Evolutionary conservation across 2,888 invertebrate genomes (phyloP).

Genomic region (Schizotus pectinicornis): DNA sequence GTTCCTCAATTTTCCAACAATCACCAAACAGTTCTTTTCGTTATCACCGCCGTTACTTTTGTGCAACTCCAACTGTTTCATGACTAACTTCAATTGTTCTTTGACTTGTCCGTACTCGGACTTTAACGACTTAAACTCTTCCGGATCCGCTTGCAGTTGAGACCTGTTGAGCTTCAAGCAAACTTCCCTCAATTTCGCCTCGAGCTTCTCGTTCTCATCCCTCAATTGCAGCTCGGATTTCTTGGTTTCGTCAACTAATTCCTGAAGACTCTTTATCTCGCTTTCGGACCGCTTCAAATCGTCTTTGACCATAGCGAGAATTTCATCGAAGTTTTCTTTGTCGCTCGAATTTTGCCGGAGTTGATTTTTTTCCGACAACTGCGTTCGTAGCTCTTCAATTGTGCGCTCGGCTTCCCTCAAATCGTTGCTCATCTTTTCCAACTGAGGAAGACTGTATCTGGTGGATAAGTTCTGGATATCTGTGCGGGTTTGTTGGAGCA

Average conservation of each 20-base stretch:
- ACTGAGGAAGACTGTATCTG: slow-evolving; percentile 48
- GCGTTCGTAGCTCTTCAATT: slow-evolving; percentile 38
- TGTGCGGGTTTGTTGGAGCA: slow-evolving; percentile 45
- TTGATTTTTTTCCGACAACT: slow-evolving; percentile 36
- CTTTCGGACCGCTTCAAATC: slow-evolving; percentile 29
- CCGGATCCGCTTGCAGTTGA: slow-evolving; percentile 5
- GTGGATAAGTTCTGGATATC: slow-evolving; percentile 47
- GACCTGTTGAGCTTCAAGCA: slow-evolving; percentile 11
- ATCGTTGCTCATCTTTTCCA: slow-evolving; percentile 48
- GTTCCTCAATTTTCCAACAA: slow-evolving; percentile 19
- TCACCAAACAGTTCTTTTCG: slow-evolving; percentile 10
- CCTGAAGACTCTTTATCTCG: slow-evolving; percentile 33
- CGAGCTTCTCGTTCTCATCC: slow-evolving; percentile 17
- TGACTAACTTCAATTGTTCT: slow-evolving; percentile 34
- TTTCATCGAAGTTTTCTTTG: slow-evolving; percentile 34
- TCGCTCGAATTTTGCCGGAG: slow-evolving; percentile 25
- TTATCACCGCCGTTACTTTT: slow-evolving; percentile 17
- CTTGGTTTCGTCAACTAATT: slow-evolving; percentile 28
- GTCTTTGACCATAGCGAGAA: slow-evolving; percentile 33
- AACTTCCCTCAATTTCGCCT: slow-evolving; percentile 21
- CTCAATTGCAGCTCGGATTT: slow-evolving; percentile 3
- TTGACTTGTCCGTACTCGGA: slow-evolving; percentile 34
- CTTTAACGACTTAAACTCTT: slow-evolving; percentile 26
- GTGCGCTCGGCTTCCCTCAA: slow-evolving; percentile 41
- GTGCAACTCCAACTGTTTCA: slow-evolving; percentile 30